Evolutionary conservation across 2,113 vertebrate genomes (phyloP).

Genomic region (Chroicocephalus ridibundus): DNA sequence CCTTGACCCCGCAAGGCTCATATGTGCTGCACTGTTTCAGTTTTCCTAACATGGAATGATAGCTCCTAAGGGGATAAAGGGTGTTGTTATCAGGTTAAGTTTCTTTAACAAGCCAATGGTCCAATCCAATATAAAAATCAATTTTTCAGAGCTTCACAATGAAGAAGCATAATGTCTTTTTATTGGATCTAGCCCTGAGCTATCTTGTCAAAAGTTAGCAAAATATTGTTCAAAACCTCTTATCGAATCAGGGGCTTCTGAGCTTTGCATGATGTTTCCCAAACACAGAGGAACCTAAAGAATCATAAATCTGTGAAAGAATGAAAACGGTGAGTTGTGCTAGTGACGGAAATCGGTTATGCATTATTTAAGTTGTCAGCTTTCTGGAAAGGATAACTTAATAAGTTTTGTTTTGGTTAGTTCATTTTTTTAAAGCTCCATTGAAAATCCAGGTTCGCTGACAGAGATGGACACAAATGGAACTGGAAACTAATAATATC

Average conservation of each 20-base stretch:
- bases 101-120: conserved; percentile 45
- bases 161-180: conserved; percentile 40
- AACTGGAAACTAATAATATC: not conserved
- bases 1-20: not conserved
- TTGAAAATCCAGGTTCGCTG: not conserved
- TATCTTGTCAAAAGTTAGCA: conserved; percentile 27
- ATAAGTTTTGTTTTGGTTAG: not conserved
- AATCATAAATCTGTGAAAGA: not conserved
- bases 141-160: conserved; percentile 33
- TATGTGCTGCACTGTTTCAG: not conserved
- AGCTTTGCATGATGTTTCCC: not conserved
- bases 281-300: not conserved
- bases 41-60: not conserved
- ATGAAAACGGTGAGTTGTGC: not conserved
- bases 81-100: conserved; percentile 37
- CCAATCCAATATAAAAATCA: conserved; percentile 54
- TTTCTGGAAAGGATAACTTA: not conserved
- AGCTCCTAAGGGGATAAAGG: conserved; percentile 26
- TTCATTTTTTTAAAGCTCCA: not conserved
- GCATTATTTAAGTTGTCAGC: not conserved
- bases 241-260: not conserved
- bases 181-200: conserved; percentile 31
- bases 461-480: not conserved
- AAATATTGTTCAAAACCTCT: conserved; percentile 17
- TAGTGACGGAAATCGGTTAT: not conserved